Evolutionary conservation across 2,113 vertebrate genomes (phyloP), one percentile per base, ranked within the genome.

Genomic region (Hydrolagus affinis): DNA sequence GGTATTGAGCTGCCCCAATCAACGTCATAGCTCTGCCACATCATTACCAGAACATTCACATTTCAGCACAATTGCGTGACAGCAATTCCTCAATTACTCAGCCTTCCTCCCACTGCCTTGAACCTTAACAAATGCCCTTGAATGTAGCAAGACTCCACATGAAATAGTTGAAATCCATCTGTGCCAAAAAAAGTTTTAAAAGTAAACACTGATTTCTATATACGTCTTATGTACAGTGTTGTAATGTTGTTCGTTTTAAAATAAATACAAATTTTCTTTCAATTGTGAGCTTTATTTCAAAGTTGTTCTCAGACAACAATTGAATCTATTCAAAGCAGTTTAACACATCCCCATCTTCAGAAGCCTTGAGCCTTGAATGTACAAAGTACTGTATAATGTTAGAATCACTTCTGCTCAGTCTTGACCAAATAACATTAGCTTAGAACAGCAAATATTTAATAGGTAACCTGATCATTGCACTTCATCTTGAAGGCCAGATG

Each of bases 31-130:
- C 64, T 30, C 62, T 28, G 66, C 78, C 78, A 83, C 62, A 68
- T 83, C 25, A 83, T 83, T 83, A 83, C 60, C 78, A 83, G 8
- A 83, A 23, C 78, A 83, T 83, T 83, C 62, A 83, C 77, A 64
- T 44, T 62, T 66, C 77, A 80, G 60, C 60, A 80, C 59, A 64
- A 60, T 83, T 83, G 78, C 78, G 78, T 83, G 78, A 83, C 28
- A 83, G 78, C 60, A 83, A 28, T 60, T 83, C 76, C 76, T 80
- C 78, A 83, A 83, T 83, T 66, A 83, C 23, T 68, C 32, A 83
- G 9, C 78, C 62, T 64, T 17, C 78, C 78, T 83, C 78, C 78
- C 78, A 83, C 78, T 66, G 78, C 32, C 78, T 83, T 19, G 62
- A 83, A 30, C 28, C 78, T 83, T 83, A 68, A 19, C 78, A 83